phyloP scores from a whole-genome alignment of 2,113 vertebrate species.

The Aegotheles bennettii region DNA sequence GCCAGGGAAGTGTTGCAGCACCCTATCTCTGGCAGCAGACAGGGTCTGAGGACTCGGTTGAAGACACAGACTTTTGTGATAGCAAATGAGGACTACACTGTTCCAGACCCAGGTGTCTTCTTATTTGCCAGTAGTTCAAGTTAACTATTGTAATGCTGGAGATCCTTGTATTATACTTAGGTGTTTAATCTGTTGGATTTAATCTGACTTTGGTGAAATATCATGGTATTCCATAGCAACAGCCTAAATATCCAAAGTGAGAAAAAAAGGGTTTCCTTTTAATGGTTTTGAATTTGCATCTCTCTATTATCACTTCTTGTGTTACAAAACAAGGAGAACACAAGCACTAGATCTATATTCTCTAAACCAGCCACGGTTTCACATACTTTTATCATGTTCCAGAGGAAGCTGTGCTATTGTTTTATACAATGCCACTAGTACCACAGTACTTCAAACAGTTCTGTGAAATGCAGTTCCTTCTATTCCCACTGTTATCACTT shows the following conservation, averaged over 20 bases:
- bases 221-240: not conserved
- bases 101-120: not conserved
- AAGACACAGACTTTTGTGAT: not conserved
- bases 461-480: not conserved
- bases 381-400: not conserved
- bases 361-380: not conserved
- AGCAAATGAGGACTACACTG: not conserved
- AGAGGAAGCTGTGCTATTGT: conserved; percentile 12
- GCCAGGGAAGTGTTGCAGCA: not conserved
- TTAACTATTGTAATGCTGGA: not conserved
- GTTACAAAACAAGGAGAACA: not conserved
- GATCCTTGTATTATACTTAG: not conserved
- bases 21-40: not conserved
- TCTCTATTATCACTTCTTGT: not conserved
- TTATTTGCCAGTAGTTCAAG: not conserved
- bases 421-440: not conserved
- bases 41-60: not conserved
- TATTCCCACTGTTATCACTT: not conserved
- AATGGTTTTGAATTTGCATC: not conserved
- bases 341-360: not conserved
- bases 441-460: not conserved
- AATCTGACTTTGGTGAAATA: not conserved
- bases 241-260: not conserved
- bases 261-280: not conserved
- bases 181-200: not conserved